Evolutionary conservation across 2,888 invertebrate genomes (phyloP).

Genomic region (Agrotis segetum): DNA sequence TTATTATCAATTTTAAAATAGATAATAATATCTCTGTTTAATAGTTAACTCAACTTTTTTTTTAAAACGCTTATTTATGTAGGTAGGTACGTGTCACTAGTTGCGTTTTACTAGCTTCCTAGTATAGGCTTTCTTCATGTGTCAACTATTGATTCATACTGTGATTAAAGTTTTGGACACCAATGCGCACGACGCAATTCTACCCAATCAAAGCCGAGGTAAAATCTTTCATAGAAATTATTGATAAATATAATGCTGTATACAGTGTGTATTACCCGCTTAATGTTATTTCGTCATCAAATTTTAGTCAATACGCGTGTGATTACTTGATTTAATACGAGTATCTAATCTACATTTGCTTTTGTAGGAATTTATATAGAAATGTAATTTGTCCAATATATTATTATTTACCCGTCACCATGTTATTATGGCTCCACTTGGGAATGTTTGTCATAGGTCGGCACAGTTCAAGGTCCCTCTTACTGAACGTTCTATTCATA

Average conservation of each 20-base stretch:
- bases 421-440: conserved; percentile 44
- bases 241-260: conserved; percentile 21
- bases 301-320: conserved; percentile 50
- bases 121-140: conserved; percentile 31
- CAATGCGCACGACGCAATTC: conserved; percentile 42
- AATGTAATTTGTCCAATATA: conserved; percentile 47
- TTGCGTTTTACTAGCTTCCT: conserved; percentile 11
- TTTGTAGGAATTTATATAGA: conserved; percentile 49
- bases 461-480: conserved; percentile 49
- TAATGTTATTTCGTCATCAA: conserved; percentile 45
- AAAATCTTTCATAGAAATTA: conserved; percentile 33
- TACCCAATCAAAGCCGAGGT: conserved; percentile 16
- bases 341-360: conserved; percentile 47
- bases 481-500: conserved; percentile 34
- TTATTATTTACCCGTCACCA: conserved; percentile 48
- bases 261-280: conserved; percentile 24
- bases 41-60: too few species aligned
- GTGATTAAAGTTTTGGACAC: conserved; percentile 28
- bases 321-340: conserved; percentile 56
- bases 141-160: too few species aligned
- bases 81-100: neutral
- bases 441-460: conserved; percentile 58
- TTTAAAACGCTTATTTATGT: too few species aligned
- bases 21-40: too few species aligned
- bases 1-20: too few species aligned